Evolutionary conservation across 2,113 vertebrate genomes (phyloP).

Genomic region (Thalassarche chlororhynchos): DNA sequence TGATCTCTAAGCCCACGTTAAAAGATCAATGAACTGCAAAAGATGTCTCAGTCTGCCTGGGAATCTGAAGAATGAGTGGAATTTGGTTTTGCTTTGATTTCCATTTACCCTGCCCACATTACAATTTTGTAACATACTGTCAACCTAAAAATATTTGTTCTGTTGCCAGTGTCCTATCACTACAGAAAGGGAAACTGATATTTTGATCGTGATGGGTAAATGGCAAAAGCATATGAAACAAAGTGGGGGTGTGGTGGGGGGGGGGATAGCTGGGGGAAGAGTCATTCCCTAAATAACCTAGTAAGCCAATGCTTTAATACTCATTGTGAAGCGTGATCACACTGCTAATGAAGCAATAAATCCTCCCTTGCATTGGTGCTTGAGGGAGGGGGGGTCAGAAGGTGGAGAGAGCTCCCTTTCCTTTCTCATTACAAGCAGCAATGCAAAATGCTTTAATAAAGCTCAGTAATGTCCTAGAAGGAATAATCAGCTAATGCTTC

Average conservation of each 20-base stretch:
- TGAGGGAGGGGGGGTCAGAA: slow-evolving; percentile 35
- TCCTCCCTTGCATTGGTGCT: slow-evolving; percentile 26
- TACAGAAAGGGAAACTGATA: neutral
- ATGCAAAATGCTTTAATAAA: slow-evolving; percentile 40
- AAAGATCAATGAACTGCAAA: slow-evolving; percentile 46
- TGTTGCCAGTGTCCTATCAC: neutral
- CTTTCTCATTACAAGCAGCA: slow-evolving; percentile 32
- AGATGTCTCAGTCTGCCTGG: slow-evolving; percentile 30
- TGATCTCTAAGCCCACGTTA: neutral
- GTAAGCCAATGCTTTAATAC: slow-evolving; percentile 32
- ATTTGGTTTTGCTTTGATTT: slow-evolving; percentile 56
- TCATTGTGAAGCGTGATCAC: neutral
- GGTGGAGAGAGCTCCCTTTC: slow-evolving; percentile 17
- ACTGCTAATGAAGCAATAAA: slow-evolving; percentile 65
- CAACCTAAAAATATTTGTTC: slow-evolving; percentile 28
- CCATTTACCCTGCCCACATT: slow-evolving; percentile 6
- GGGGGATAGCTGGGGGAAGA: neutral
- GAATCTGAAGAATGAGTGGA: slow-evolving; percentile 52
- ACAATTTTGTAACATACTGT: slow-evolving; percentile 6
- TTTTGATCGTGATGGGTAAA: neutral
- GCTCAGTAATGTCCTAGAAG: slow-evolving; percentile 12
- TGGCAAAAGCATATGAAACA: neutral
- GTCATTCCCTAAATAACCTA: slow-evolving; percentile 34
- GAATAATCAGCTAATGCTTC: slow-evolving; percentile 10
- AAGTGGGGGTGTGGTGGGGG: neutral